Conservation (phyloP, 2,113 vertebrate genomes). For the Melanerpes formicivorus region DNA sequence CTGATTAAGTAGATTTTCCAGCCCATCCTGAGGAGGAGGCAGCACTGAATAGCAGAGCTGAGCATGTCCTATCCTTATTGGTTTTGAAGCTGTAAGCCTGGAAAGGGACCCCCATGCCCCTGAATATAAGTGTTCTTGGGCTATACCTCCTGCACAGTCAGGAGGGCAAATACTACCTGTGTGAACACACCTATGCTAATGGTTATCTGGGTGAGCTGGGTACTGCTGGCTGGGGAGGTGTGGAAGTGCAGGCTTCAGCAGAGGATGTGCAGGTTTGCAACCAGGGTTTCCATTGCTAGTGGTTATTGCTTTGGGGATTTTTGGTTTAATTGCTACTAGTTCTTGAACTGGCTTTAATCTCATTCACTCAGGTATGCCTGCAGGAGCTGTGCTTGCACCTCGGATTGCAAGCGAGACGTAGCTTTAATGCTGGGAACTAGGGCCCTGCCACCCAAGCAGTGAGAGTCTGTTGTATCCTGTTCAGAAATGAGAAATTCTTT, state of each 20-base stretch:
- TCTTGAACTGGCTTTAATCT: conserved; percentile 52
- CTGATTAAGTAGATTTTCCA: not conserved
- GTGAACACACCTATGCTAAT: not conserved
- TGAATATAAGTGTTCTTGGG: not conserved
- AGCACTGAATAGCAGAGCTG: not conserved
- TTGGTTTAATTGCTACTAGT: conserved; percentile 56
- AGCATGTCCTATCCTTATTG: not conserved
- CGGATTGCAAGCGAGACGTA: not conserved
- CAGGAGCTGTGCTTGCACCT: conserved; percentile 39
- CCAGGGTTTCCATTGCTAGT: not conserved
- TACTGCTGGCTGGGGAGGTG: conserved; percentile 5
- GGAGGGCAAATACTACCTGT: not conserved
- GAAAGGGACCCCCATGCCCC: not conserved
- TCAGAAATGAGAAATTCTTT: conserved; percentile 23
- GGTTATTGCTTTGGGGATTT: conserved; percentile 51
- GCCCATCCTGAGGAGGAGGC: not conserved
- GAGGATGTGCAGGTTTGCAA: conserved; percentile 54
- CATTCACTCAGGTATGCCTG: conserved; percentile 46
- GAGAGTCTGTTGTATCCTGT: conserved; percentile 16
- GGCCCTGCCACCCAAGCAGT: not conserved
- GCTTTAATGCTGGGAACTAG: conserved; percentile 44
- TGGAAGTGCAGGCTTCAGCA: conserved; percentile 42
- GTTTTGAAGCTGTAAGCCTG: not conserved
- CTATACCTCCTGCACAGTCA: not conserved
- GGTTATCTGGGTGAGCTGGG: not conserved